These are phyloP conservation scores for Anthopleura sola DNA, from an alignment of 64 coral and sea anemone species.

Conservation along the genomic window DNA sequence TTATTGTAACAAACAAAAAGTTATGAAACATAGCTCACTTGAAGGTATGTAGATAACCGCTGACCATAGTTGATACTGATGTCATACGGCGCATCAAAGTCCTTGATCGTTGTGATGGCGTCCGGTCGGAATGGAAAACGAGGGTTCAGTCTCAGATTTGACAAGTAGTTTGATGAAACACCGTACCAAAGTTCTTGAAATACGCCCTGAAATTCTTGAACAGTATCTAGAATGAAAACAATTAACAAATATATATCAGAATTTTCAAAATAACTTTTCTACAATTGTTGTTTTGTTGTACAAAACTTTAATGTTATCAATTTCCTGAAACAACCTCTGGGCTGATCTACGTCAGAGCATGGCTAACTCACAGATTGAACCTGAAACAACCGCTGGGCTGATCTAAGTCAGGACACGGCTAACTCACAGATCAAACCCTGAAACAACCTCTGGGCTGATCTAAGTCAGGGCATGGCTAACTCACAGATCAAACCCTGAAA, in stretches of 20 bases:
- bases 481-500: too few species aligned
- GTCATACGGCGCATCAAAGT: constrained; percentile 34
- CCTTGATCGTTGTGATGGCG: constrained; percentile 3
- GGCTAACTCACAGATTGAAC: too few species aligned
- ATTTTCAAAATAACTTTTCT: not conserved
- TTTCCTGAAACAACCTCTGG: too few species aligned
- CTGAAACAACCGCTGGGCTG: too few species aligned
- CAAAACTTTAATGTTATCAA: too few species aligned
- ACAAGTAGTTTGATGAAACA: not conserved
- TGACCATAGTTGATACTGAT: constrained; percentile 35
- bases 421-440: too few species aligned
- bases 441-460: too few species aligned
- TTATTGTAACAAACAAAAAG: too few species aligned
- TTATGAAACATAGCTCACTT: not conserved
- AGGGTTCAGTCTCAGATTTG: constrained; percentile 8
- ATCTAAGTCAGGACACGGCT: too few species aligned
- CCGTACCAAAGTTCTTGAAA: constrained; percentile 51
- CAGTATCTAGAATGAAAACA: not conserved
- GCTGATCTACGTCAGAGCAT: too few species aligned
- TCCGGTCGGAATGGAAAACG: constrained; percentile 39
- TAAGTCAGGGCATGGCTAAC: too few species aligned
- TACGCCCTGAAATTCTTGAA: constrained; percentile 17
- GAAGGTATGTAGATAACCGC: constrained; percentile 33
- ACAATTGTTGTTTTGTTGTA: too few species aligned
- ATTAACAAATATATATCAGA: not conserved